phyloP scores from a whole-genome alignment of 2,888 invertebrate genomes.

The Apoda limacodes region DNA sequence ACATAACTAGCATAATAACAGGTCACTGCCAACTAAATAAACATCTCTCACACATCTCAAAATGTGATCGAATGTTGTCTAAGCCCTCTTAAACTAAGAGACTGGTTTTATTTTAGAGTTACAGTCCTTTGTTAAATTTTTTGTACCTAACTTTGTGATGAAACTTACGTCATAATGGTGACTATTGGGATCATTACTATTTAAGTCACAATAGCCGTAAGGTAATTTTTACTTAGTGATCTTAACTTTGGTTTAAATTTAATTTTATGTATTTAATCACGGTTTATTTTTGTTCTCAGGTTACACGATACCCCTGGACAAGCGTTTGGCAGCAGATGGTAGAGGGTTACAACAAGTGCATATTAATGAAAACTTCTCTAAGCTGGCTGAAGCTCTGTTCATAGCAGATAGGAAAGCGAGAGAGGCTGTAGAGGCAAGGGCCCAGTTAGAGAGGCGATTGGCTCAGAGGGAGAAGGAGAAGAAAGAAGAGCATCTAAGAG shows the following conservation, averaged over 20 bases:
- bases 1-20: no score
- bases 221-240: no score
- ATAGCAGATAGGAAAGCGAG: conserved; percentile 97
- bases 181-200: not conserved
- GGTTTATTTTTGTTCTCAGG: no score
- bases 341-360: conserved; percentile 96
- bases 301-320: conserved; percentile 98
- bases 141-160: no score
- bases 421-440: conserved; percentile 96
- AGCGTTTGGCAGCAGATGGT: conserved; percentile 97
- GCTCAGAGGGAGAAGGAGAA: conserved; percentile 99
- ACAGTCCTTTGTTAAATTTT: no score
- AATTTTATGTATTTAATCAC: conserved; percentile 1
- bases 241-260: no score
- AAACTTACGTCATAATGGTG: not conserved
- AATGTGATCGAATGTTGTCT: no score
- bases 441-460: conserved; percentile 94
- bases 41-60: no score
- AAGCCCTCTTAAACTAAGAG: no score
- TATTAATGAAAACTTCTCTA: conserved; percentile 99
- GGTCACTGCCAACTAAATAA: no score
- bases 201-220: no score
- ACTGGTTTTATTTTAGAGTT: no score
- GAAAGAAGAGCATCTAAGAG: conserved; percentile 93
- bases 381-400: conserved; percentile 96